phyloP scores from a whole-genome alignment of 2,888 invertebrate genomes.

The Cosmia trapezina region DNA sequence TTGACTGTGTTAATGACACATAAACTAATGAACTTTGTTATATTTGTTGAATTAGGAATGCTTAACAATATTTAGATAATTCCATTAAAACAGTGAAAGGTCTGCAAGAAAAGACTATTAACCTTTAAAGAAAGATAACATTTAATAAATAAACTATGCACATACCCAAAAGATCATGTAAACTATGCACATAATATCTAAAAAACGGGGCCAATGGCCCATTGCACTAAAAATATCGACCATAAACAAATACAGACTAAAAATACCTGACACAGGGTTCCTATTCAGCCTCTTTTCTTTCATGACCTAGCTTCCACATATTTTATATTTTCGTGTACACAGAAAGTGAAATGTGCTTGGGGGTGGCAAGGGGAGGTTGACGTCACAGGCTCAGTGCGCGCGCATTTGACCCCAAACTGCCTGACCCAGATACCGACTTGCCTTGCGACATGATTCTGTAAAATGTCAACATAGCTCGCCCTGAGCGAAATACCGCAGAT shows the following conservation, averaged over 20 bases:
- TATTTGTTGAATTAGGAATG: no score
- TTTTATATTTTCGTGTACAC: slow-evolving; percentile 64
- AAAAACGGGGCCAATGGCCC: slow-evolving; percentile 24
- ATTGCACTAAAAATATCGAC: slow-evolving; percentile 21
- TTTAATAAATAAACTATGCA: slow-evolving; percentile 24
- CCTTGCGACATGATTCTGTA: slow-evolving; percentile 80
- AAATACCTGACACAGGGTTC: slow-evolving; percentile 48
- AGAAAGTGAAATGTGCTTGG: slow-evolving; percentile 82
- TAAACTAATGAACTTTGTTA: neutral
- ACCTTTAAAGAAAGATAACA: neutral
- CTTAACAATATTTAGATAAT: neutral
- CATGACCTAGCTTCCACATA: slow-evolving; percentile 65
- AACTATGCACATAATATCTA: no score
- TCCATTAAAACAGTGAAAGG: neutral
- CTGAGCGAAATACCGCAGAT: slow-evolving; percentile 69
- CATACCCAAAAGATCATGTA: no score
- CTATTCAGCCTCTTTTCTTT: slow-evolving; percentile 41
- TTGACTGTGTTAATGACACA: neutral
- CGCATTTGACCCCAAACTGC: slow-evolving; percentile 78
- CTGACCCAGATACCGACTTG: slow-evolving; percentile 84
- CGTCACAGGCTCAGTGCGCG: slow-evolving; percentile 81
- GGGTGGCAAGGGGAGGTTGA: slow-evolving; percentile 79
- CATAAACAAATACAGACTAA: slow-evolving; percentile 49
- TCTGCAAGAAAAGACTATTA: neutral
- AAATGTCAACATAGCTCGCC: slow-evolving; percentile 86